Conservation (phyloP, 92 coral and sea anemone species). For the Palythoa heliodiscus region DNA sequence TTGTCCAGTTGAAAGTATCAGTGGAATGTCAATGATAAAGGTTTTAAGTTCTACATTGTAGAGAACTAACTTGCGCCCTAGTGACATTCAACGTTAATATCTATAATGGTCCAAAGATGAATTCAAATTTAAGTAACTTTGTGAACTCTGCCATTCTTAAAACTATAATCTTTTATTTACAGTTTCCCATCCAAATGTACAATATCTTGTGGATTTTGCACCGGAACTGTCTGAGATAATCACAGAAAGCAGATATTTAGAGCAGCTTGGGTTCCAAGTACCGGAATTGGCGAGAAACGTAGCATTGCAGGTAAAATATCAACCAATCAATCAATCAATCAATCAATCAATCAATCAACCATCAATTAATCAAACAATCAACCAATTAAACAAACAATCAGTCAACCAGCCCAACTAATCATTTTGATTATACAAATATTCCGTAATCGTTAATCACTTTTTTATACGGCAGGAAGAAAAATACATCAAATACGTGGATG, state of each 20-base stretch:
- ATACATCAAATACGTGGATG: constrained; percentile 92
- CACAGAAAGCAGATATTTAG: constrained; percentile 94
- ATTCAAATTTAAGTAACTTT: no score
- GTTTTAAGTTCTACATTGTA: no score
- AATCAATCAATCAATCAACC: no score
- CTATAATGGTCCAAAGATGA: no score
- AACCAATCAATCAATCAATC: background rate
- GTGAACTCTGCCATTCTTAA: no score
- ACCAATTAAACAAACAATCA: background rate
- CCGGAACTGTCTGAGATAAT: constrained; percentile 90
- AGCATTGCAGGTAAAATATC: constrained; percentile 80
- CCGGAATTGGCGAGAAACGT: constrained; percentile 98
- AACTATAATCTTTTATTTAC: constrained; percentile 11
- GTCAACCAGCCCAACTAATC: background rate
- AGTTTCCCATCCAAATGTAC: constrained; percentile 85
- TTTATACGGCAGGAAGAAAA: constrained; percentile 76
- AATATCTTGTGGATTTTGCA: constrained; percentile 94
- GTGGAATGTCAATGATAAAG: no score
- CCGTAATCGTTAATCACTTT: background rate
- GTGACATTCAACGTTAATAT: no score
- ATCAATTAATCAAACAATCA: background rate
- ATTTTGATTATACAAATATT: background rate
- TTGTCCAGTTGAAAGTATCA: no score
- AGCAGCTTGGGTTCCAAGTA: constrained; percentile 95
- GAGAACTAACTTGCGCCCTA: no score